Evolutionary conservation across 2,888 invertebrate genomes (phyloP).

Genomic region (Alviniconcha strummeri): DNA sequence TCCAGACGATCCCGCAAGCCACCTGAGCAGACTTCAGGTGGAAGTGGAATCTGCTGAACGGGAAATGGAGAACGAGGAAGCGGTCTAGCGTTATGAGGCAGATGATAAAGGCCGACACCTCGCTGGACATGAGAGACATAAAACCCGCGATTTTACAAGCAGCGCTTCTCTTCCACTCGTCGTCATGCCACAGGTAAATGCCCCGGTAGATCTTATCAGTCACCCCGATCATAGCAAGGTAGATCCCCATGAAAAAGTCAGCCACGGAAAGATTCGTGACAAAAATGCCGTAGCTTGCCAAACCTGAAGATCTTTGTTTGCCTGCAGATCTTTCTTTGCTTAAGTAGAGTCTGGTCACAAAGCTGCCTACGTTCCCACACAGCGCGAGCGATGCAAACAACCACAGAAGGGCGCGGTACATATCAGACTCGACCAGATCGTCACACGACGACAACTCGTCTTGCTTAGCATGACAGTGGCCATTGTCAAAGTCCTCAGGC

Average conservation of each 20-base stretch:
- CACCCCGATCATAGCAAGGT: constrained; percentile 48
- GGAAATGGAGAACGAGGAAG: neutral
- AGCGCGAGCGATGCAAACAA: constrained; percentile 22
- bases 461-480: constrained; percentile 9
- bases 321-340: neutral
- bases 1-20: neutral
- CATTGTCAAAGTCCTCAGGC: constrained; percentile 5
- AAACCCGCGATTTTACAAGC: neutral
- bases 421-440: constrained; percentile 19
- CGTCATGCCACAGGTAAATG: constrained; percentile 49
- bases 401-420: constrained; percentile 30
- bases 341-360: constrained; percentile 19
- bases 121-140: neutral
- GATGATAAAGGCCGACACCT: constrained; percentile 1
- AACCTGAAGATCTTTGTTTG: neutral
- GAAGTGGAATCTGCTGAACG: neutral
- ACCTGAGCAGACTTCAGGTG: neutral
- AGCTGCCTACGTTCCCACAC: constrained; percentile 21
- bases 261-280: constrained; percentile 37
- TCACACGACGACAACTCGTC: constrained; percentile 23
- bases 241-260: constrained; percentile 51
- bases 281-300: constrained; percentile 29
- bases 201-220: constrained; percentile 52
- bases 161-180: constrained; percentile 48
- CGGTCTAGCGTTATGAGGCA: constrained; percentile 1